Base-by-base conservation (phyloP, 2,113 vertebrate genomes). In the Malurus cyaneus region DNA sequence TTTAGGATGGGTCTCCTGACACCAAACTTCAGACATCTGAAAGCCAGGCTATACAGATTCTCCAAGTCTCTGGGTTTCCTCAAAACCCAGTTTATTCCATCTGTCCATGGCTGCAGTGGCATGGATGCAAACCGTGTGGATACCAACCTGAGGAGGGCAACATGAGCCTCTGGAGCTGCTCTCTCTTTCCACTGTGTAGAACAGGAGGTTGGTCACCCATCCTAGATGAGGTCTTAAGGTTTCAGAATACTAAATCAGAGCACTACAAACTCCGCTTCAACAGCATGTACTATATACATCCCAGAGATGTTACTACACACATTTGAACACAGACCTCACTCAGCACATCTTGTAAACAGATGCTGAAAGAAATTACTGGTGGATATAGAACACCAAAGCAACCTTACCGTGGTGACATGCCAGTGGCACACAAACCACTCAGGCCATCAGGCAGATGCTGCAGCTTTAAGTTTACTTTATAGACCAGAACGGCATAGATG, bases 221-320 rank as follows among this genome's bases (percentile, higher is more conserved):
- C 18, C 39, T 71, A 31, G 79, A 71, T 1, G 2, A 92, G 25
- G 29, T 23, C 28, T 28, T 71, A 65, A 44, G 1, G 0, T 74
- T 84, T 79, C 57, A 71, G 60, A 81, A 80, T 34, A 59, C 44
- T 42, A 80, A 80, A 41, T 74, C 65, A 76, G 41, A 56, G 59
- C 18, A 52, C 49, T 52, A 64, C 14, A 76, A 59, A 66, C 24
- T 60, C 17, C 10, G 42, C 31, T 71, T 41, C 60, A 93, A 41
- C 2, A 81, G 60, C 18, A 65, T 11, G 18, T 62, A 56, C 20
- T 74, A 59, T 16, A 34, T 80, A 18, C 28, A 67, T 8, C 28
- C 91, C n/a, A 53, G 56, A 84, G 41, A 42, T 50, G 29, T 62
- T 36, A n/a, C 0, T 36, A n/a, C 0, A 72, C 4, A 17, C 17